Evolutionary conservation across 2,888 invertebrate species (phyloP), one percentile per base, ranked within the genome.

Genomic region (Campopleginae sp.): DNA sequence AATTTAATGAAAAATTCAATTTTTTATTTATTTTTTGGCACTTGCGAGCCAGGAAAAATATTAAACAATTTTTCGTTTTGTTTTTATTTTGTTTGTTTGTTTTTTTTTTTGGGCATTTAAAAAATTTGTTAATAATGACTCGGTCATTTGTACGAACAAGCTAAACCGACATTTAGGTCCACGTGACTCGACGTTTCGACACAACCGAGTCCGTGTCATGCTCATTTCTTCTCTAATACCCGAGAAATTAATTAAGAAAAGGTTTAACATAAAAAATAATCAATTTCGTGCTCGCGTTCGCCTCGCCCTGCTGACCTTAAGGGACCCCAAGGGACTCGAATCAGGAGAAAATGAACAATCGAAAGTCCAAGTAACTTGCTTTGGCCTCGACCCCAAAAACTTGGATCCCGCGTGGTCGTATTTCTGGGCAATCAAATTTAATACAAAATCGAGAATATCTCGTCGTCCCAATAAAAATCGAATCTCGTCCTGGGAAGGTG

Each of bases 401-500:
- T 23, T 27, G 2, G 14, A 8, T 14, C 5, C 27, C 1, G 12
- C 1, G 27, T 27, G 14, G 27, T 4, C 12, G 12, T 3, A 27
- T 27, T 58, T 27, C 8, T 58, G 2, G 3, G 6, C 3, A n/a
- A n/a, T n/a, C n/a, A n/a, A n/a, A n/a, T n/a, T n/a, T n/a, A n/a
- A n/a, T n/a, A n/a, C n/a, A 38, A 38, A 38, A 38, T 38, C 33
- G 33, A 33, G 4, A 33, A 33, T 6, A 33, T n/a, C n/a, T n/a
- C n/a, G n/a, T n/a, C n/a, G n/a, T n/a, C n/a, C n/a, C n/a, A 33
- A n/a, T n/a, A 33, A 33, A 33, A 3, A 86, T 87, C 86, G 86
- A 88, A 89, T 12, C 89, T 90, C 88, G 88, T 89, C 88, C 88
- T 87, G 86, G 88, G n/a, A n/a, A n/a, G n/a, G n/a, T n/a, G n/a